These are phyloP conservation scores for Caenorhabditis tropicalis DNA, from an alignment of 1,140 invertebrate genomes.

Conservation along the genomic window DNA sequence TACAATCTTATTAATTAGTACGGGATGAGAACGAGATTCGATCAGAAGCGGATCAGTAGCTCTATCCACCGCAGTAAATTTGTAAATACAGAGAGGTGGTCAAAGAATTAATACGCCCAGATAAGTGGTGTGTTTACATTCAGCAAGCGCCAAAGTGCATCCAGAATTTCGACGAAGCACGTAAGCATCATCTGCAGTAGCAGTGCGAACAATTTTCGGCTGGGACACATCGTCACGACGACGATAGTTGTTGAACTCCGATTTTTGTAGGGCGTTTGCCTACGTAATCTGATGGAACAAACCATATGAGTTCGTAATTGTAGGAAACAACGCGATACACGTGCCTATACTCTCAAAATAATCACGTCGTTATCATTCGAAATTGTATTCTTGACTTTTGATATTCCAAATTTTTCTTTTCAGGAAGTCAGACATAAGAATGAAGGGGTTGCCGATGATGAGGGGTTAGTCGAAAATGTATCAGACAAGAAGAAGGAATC, in stretches of 20 bases:
- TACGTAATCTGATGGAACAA: background rate
- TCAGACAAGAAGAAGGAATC: background rate
- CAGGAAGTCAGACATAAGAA: background rate
- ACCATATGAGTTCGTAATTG: background rate
- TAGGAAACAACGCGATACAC: background rate
- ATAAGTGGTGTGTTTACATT: constrained; percentile 12
- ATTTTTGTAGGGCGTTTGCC: background rate
- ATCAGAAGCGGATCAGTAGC: constrained; percentile 32
- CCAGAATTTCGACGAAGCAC: background rate
- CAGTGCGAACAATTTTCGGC: background rate
- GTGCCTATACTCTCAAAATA: background rate
- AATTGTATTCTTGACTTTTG: constrained; percentile 4
- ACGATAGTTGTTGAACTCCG: background rate
- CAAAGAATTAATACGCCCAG: background rate
- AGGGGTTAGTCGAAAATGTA: background rate
- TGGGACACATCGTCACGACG: background rate
- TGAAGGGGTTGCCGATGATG: background rate
- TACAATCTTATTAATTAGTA: constrained; percentile 10
- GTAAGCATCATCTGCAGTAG: background rate
- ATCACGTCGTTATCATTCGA: background rate
- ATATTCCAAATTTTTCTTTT: background rate
- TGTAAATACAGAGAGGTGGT: background rate
- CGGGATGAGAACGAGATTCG: constrained; percentile 12
- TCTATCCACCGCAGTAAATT: background rate
- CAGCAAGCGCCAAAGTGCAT: background rate